Conservation (phyloP, 2,113 vertebrate species). For the Trichomycterus rosablanca region DNA sequence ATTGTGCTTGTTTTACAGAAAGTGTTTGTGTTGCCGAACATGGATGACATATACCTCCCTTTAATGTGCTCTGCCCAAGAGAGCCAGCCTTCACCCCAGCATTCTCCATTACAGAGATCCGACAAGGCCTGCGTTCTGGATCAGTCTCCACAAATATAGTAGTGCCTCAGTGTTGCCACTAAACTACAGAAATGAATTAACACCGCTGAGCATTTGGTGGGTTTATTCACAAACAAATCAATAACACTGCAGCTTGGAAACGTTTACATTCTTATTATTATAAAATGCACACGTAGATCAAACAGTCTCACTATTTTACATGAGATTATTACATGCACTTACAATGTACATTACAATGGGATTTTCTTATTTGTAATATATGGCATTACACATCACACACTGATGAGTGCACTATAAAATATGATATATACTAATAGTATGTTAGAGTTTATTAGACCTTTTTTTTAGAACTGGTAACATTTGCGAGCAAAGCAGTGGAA, state of each 20-base stretch:
- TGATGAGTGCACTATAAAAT: no score
- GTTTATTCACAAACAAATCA: background rate
- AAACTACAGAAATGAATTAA: constrained; percentile 3
- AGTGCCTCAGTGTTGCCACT: constrained; percentile 48
- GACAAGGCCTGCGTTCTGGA: constrained; percentile 48
- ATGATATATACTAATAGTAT: no score
- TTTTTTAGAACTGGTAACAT: no score
- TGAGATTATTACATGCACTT: no score
- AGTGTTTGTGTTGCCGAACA: constrained; percentile 86
- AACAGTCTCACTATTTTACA: no score
- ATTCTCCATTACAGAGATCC: constrained; percentile 38
- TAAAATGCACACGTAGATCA: no score
- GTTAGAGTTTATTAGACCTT: no score
- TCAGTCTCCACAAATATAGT: constrained; percentile 39
- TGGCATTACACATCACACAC: no score
- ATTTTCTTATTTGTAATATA: no score
- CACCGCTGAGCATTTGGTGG: background rate
- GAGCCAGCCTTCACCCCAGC: constrained; percentile 26
- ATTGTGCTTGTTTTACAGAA: constrained; percentile 65
- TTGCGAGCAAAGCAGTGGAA: no score
- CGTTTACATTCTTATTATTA: background rate
- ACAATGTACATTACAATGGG: background rate
- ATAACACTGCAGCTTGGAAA: no score
- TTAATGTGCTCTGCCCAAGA: constrained; percentile 75
- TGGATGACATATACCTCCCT: constrained; percentile 83